Conservation (phyloP, 2,888 invertebrate species). For the Philopedon plagiatum region DNA sequence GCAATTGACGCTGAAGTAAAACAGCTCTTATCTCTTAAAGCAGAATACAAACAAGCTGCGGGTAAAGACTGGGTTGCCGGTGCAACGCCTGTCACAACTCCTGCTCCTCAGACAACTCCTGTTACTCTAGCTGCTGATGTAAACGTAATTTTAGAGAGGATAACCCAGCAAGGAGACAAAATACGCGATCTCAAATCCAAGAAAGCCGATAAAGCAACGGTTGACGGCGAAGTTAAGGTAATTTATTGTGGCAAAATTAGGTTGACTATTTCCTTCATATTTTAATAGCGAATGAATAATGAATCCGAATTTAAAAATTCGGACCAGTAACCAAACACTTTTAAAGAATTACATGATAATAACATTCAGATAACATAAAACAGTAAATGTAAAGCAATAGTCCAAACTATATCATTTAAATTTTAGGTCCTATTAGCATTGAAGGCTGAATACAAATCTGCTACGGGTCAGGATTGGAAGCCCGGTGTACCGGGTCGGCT, state of each 20-base stretch:
- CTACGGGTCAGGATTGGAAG: slow-evolving; percentile 73
- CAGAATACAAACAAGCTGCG: slow-evolving; percentile 72
- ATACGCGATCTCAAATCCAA: slow-evolving; percentile 69
- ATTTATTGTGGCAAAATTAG: not conserved
- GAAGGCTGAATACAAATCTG: slow-evolving; percentile 73
- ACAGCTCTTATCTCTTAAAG: slow-evolving; percentile 72
- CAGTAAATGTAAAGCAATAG: no score
- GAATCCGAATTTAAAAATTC: no score
- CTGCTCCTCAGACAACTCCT: slow-evolving; percentile 54
- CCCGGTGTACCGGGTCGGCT: slow-evolving; percentile 67
- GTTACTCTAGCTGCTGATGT: slow-evolving; percentile 21
- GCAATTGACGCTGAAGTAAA: slow-evolving; percentile 73
- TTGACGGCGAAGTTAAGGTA: slow-evolving; percentile 73
- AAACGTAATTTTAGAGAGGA: slow-evolving; percentile 58
- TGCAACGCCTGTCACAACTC: slow-evolving; percentile 54
- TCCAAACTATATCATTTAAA: no score
- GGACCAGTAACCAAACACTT: no score
- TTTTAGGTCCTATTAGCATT: slow-evolving; percentile 68
- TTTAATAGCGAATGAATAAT: no score
- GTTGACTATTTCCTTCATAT: no score
- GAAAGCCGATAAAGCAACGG: slow-evolving; percentile 71
- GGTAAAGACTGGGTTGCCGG: slow-evolving; percentile 73
- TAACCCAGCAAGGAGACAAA: slow-evolving; percentile 73
- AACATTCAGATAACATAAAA: no score
- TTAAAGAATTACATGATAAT: no score